phyloP scores from a whole-genome alignment of 2,113 vertebrate species.

The Ophiodon elongatus region DNA sequence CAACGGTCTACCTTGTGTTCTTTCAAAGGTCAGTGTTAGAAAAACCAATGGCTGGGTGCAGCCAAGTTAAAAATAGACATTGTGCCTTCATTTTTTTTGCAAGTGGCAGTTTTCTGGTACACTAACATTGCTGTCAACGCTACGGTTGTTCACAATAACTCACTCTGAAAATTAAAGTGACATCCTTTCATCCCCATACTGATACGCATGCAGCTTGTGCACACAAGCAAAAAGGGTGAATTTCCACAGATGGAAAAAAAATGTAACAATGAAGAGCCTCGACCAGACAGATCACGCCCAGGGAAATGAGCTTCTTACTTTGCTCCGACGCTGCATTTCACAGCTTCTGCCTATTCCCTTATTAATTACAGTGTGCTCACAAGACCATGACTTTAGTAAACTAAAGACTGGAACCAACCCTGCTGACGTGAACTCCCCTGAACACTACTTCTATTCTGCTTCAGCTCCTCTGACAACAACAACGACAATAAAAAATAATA shows the following conservation, averaged over 20 bases:
- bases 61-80: conserved; percentile 22
- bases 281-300: background rate
- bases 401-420: conserved; percentile 31
- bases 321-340: conserved; percentile 11
- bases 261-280: background rate
- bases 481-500: background rate
- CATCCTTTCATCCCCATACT: background rate
- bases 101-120: conserved; percentile 9
- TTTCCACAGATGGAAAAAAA: background rate
- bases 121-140: background rate
- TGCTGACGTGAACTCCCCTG: conserved; percentile 8
- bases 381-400: conserved; percentile 30
- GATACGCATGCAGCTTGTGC: background rate
- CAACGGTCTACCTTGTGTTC: conserved; percentile 2
- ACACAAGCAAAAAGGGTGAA: background rate
- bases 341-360: conserved; percentile 25
- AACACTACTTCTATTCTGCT: conserved; percentile 36
- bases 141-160: background rate
- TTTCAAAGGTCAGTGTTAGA: conserved; percentile 23
- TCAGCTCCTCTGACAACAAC: conserved; percentile 15
- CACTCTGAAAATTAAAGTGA: background rate
- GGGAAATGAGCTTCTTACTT: conserved; percentile 19
- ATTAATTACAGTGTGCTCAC: conserved; percentile 48
- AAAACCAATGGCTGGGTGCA: background rate
- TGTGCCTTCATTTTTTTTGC: background rate